Evolutionary conservation across 1,140 invertebrate species (phyloP), one percentile per base, ranked within the genome.

Genomic region (Macrobrachium nipponense): DNA sequence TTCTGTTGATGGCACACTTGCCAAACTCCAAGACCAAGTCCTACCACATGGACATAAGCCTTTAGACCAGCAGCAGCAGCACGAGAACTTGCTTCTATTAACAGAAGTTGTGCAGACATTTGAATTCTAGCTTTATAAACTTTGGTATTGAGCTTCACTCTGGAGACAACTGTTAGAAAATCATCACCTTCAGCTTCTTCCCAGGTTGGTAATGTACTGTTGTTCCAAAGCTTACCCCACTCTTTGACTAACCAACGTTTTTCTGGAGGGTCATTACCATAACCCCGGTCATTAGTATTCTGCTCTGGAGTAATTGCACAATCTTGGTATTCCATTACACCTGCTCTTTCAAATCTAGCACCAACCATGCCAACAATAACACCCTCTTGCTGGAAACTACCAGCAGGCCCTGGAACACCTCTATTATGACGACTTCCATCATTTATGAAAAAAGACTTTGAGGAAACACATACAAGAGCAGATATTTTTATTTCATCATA

Each of bases 401-500:
- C 90, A 11, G 90, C 89, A 82, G 91, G 90, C 70, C 82, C 90
- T 12, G 92, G 90, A 4, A 92, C 90, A 2, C 94, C 94, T 70
- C 90, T 89, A 88, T 94, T 95, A 20, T 92, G 90, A n/a, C 94
- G 91, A 18, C 91, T 90, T 5, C 94, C 94, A 88, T 94, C 92
- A 86, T 95, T 94, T 77, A 94, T 93, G 87, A 94, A 94, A 86
- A 93, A 92, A 0, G 93, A 93, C 83, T 92, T 91, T 0, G 94
- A 94, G 10, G 94, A 94, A 8, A 94, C 91, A 18, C 92, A 92
- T 18, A 95, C 91, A 89, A 94, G 91, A 0, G 94, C 92, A 0
- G 94, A 93, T 5, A 95, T 86, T 89, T 93, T 93, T 68, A 94
- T 93, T 89, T 94, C 93, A 80, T 94, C 92, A 90, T 94, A 93